Evolutionary conservation across 2,888 invertebrate genomes (phyloP), one percentile per base, ranked within the genome.

Genomic region (Brachylomia viminalis): DNA sequence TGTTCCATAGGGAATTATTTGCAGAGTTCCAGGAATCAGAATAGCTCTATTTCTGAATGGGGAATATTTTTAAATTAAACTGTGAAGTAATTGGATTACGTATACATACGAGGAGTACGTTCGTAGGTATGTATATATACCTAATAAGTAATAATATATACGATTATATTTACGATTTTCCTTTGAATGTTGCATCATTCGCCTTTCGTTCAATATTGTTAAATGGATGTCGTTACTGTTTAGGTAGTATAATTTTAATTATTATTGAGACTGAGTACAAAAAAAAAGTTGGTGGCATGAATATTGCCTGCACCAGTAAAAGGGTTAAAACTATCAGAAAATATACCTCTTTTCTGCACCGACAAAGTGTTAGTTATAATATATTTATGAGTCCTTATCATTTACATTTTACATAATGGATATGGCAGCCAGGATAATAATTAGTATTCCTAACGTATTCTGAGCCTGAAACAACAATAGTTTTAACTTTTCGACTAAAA

Each of bases 361-460:
- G 49, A 49, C 42, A 54, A 78, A 64, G 54, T 78, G 68, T 64
- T 69, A 66, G 58, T 79, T 70, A 69, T 56, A 75, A 62, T 61
- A 77, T 54, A 79, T 77, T 75, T 79, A 76, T 74, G 67, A 56
- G 49, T 38, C 56, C 61, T 56, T 72, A 79, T 74, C 27, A 75
- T 84, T 79, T 78, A 78, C 61, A 82, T 78, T 79, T 74, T 58
- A 47, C 49, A 33, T 52, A 30, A 69, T n/a, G 23, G n/a, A 73
- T 80, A 75, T 68, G 72, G 72, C 67, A 72, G 30, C 59, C 75
- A 61, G 61, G 15, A 62, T 61, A 67, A 78, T 62, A 79, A 85
- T 88, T 80, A 85, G 73, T 84, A 87, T 86, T 82, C 81, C 49
- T 70, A 74, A 64, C 69, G 75, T 77, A 78, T 72, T 73, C 65